Evolutionary conservation across 2,888 invertebrate species (phyloP).

Genomic region (Clusia tigrina): DNA sequence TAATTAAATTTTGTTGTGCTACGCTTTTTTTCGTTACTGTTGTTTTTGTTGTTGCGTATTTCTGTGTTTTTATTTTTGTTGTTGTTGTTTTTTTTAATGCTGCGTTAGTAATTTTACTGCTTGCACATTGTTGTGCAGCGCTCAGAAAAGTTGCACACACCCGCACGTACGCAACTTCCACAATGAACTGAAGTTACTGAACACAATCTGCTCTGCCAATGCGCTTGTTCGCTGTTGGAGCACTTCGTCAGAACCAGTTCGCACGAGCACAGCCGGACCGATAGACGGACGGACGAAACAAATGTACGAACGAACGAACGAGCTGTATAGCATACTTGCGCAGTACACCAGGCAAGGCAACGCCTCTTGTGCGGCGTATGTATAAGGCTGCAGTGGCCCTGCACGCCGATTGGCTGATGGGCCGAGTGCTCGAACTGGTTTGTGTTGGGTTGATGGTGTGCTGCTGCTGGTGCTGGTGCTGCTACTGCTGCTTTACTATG

Average conservation of each 20-base stretch:
- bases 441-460: not conserved
- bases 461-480: not conserved
- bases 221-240: slow-evolving; percentile 22
- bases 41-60: slow-evolving; percentile 18
- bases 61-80: slow-evolving; percentile 24
- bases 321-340: slow-evolving; percentile 26
- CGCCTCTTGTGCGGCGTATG: slow-evolving; percentile 36
- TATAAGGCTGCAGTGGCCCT: slow-evolving; percentile 10
- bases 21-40: slow-evolving; percentile 12
- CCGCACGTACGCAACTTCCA: slow-evolving; percentile 57
- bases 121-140: not conserved
- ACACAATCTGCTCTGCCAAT: slow-evolving; percentile 32
- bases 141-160: slow-evolving; percentile 40
- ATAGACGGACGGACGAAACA: no score
- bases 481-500: slow-evolving; percentile 13
- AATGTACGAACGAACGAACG: no score
- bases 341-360: slow-evolving; percentile 23
- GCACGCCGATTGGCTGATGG: slow-evolving; percentile 37
- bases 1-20: slow-evolving; percentile 5
- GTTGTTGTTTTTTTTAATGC: not conserved
- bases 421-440: slow-evolving; percentile 23
- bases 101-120: not conserved
- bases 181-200: slow-evolving; percentile 51
- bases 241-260: no score
- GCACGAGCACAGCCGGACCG: no score